These are phyloP conservation scores for Drosophila subsilvestris DNA, from an alignment of 2,888 invertebrate species.

Conservation along the genomic window DNA sequence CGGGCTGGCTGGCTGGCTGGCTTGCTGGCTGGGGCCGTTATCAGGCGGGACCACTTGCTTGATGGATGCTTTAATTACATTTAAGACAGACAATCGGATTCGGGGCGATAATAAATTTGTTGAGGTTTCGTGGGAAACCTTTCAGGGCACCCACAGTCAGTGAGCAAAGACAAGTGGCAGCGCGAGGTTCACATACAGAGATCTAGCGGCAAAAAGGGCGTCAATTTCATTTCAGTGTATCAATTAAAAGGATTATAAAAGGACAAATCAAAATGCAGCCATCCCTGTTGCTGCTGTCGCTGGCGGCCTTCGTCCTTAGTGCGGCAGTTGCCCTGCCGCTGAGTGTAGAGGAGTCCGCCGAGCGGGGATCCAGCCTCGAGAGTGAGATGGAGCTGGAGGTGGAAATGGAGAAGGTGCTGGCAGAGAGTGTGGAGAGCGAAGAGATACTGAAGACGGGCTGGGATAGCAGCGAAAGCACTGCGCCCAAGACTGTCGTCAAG, in stretches of 20 bases:
- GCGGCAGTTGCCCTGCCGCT: conserved; percentile 4
- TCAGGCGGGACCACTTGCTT: conserved; percentile 2
- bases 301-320: conserved; percentile 12
- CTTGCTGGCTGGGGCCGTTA: conserved; percentile 1
- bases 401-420: not conserved
- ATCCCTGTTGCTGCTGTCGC: conserved; percentile 6
- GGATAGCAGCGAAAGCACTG: not conserved
- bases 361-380: not conserved
- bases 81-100: conserved; percentile 19
- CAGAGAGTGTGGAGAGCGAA: not conserved
- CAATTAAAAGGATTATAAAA: not conserved
- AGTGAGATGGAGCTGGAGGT: not conserved
- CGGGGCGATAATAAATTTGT: conserved; percentile 12
- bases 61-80: conserved; percentile 22
- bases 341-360: not conserved
- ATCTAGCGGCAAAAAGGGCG: not conserved
- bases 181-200: not conserved
- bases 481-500: not conserved
- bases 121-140: conserved; percentile 14
- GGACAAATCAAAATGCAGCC: conserved; percentile 3
- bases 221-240: not conserved
- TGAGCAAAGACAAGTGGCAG: not conserved
- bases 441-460: not conserved
- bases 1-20: not conserved
- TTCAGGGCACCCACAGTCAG: not conserved